phyloP scores from a whole-genome alignment of 2,113 vertebrate genomes.

The Hippoglossus stenolepis region DNA sequence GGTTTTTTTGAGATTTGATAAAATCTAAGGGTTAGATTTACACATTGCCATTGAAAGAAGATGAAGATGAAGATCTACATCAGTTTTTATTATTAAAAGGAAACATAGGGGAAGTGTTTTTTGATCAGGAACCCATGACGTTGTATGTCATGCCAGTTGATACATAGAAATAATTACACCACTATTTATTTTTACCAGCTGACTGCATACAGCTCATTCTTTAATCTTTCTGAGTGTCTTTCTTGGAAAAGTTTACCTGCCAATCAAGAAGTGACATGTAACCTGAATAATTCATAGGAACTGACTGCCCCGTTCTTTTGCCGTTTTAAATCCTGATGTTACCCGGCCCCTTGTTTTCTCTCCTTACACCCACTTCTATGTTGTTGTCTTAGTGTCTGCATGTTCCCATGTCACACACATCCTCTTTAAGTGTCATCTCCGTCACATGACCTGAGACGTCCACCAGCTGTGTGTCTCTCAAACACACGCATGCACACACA shows the following conservation, averaged over 20 bases:
- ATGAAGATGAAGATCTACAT: too few species aligned
- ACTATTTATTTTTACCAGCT: background rate
- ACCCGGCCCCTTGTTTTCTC: background rate
- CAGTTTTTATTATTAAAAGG: too few species aligned
- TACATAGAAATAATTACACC: too few species aligned
- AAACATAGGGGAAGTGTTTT: too few species aligned
- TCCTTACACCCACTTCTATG: background rate
- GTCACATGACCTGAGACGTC: constrained; percentile 59
- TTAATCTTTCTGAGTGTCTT: background rate
- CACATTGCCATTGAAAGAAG: too few species aligned
- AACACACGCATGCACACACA: constrained; percentile 23
- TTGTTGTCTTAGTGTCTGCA: background rate
- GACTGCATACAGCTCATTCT: background rate
- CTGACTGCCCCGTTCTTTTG: background rate
- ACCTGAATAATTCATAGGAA: background rate
- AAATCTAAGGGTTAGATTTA: too few species aligned
- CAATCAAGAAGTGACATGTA: background rate
- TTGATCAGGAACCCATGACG: too few species aligned
- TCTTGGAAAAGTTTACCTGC: background rate
- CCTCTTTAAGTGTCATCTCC: constrained; percentile 19
- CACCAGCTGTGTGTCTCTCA: constrained; percentile 45
- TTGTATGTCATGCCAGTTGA: too few species aligned
- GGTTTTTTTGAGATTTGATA: too few species aligned
- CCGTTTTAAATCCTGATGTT: background rate
- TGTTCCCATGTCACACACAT: constrained; percentile 14